Percentiles rank a stretch among this genome's conserved stretches.
phyloP scores from a whole-genome alignment of 1,140 invertebrate genomes.

The Sitodiplosis mosellana region DNA sequence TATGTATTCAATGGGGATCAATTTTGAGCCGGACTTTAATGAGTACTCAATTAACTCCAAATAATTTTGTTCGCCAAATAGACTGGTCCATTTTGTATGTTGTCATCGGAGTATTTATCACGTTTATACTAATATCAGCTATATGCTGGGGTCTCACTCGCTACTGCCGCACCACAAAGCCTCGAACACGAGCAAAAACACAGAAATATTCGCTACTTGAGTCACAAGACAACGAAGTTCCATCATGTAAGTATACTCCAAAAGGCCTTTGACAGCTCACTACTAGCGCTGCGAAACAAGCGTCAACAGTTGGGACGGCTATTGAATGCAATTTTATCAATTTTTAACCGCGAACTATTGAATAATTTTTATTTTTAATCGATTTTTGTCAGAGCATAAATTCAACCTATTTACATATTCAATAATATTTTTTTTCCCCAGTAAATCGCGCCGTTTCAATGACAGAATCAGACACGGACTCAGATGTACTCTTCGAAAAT shows the following conservation, averaged over 20 bases:
- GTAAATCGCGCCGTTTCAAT: slow-evolving; percentile 35
- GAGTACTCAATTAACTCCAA: not conserved
- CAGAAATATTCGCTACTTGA: slow-evolving; percentile 42
- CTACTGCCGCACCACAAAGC: slow-evolving; percentile 35
- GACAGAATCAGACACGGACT: slow-evolving; percentile 56
- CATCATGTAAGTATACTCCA: slow-evolving; percentile 28
- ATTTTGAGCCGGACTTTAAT: not conserved
- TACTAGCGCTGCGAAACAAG: no score
- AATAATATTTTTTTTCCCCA: slow-evolving; percentile 2
- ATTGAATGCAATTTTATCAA: no score
- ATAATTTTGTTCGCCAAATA: slow-evolving; percentile 18
- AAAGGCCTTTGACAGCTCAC: no score
- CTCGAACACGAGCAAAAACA: slow-evolving; percentile 24
- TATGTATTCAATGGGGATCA: slow-evolving; percentile 16
- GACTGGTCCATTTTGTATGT: slow-evolving; percentile 82
- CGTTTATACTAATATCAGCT: slow-evolving; percentile 41
- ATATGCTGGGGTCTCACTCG: slow-evolving; percentile 52
- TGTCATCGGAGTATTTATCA: slow-evolving; percentile 47
- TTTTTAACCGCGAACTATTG: no score
- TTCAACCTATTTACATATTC: no score
- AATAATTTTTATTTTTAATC: no score
- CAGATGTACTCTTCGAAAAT: slow-evolving; percentile 48
- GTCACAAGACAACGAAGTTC: slow-evolving; percentile 32
- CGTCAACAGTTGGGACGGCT: no score
- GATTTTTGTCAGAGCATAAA: no score